Evolutionary conservation across 2,888 invertebrate species (phyloP).

Genomic region (Agrochola macilenta): DNA sequence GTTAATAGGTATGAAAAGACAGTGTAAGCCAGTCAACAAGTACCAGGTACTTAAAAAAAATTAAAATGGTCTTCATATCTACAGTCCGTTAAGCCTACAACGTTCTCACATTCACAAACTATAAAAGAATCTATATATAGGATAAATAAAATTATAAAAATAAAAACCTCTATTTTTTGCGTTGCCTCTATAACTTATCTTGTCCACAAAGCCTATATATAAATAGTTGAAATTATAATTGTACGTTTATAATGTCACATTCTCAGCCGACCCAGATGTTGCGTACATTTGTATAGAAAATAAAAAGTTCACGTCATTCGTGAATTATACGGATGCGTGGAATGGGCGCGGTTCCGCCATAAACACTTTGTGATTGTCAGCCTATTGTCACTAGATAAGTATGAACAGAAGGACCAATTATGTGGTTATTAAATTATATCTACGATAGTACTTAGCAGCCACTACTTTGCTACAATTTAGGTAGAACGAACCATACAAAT

Average conservation of each 20-base stretch:
- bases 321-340: slow-evolving; percentile 34
- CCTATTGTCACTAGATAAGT: not conserved
- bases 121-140: too few relatives aligned
- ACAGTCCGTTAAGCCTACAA: too few relatives aligned
- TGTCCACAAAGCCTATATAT: too few relatives aligned
- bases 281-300: slow-evolving; percentile 22
- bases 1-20: too few relatives aligned
- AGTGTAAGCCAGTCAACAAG: too few relatives aligned
- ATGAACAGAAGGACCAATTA: slow-evolving; percentile 14
- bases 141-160: too few relatives aligned
- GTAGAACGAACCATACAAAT: not conserved
- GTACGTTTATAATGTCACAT: not conserved
- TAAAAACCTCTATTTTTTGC: too few relatives aligned
- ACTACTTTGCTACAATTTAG: not conserved
- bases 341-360: slow-evolving; percentile 23
- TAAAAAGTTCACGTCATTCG: slow-evolving; percentile 19
- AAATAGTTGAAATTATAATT: too few relatives aligned
- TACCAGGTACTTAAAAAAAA: too few relatives aligned
- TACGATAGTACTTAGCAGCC: not conserved
- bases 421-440: not conserved
- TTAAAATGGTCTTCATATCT: too few relatives aligned
- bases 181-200: too few relatives aligned
- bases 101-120: too few relatives aligned
- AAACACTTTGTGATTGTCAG: slow-evolving; percentile 28
- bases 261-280: slow-evolving; percentile 6